phyloP scores from a whole-genome alignment of 2,888 invertebrate genomes.

The Gymnocheta viridis region DNA sequence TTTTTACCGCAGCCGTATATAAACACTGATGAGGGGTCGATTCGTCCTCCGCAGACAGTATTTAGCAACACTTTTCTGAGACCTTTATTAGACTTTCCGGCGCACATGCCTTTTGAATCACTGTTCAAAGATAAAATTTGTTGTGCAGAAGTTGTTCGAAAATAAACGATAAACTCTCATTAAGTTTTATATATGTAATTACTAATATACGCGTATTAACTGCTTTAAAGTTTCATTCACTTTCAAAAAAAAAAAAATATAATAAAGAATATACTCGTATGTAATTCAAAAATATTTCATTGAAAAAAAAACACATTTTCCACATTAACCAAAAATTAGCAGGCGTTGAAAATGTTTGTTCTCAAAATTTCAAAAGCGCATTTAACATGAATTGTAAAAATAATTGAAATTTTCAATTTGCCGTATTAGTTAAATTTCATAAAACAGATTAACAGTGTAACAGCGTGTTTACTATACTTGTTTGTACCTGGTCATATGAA shows the following conservation, averaged over 20 bases:
- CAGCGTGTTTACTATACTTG: not conserved
- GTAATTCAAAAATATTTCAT: too few species aligned
- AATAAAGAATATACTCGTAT: not conserved
- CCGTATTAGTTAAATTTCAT: conserved; percentile 25
- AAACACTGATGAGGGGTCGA: too few species aligned
- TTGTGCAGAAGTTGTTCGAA: too few species aligned
- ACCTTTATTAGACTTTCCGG: too few species aligned
- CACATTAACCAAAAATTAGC: not conserved
- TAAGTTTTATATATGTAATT: too few species aligned
- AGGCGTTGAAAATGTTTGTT: not conserved
- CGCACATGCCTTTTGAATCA: too few species aligned
- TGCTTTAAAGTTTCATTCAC: not conserved
- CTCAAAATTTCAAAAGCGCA: conserved; percentile 20
- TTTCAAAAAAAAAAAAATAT: not conserved
- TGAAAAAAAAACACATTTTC: not conserved
- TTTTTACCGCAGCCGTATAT: too few species aligned
- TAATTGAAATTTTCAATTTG: conserved; percentile 41
- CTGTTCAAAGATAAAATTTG: too few species aligned
- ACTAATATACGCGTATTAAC: not conserved
- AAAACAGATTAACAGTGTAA: conserved; percentile 31
- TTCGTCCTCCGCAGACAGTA: too few species aligned
- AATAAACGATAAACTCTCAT: too few species aligned
- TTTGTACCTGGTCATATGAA: conserved; percentile 21
- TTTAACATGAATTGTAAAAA: conserved; percentile 48
- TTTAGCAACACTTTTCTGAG: too few species aligned